Evolutionary conservation across 2,797 vertebrate species (phyloP).

Genomic region (Enteromius anoplus): DNA sequence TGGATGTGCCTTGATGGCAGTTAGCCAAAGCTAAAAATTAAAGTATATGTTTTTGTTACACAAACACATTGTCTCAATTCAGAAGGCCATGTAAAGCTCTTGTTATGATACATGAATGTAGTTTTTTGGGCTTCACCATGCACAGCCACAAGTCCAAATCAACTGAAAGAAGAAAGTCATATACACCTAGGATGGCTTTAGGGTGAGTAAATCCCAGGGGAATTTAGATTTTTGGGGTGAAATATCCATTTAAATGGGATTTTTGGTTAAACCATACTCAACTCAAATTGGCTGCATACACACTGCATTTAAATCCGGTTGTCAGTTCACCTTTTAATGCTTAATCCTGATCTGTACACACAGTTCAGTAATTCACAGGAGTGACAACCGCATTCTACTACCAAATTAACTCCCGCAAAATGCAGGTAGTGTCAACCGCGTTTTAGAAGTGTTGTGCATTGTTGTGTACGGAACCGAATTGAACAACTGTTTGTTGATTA

Average conservation of each 20-base stretch:
- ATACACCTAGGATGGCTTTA: background rate
- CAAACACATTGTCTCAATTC: background rate
- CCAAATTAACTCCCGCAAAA: too few relatives aligned
- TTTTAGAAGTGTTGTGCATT: too few relatives aligned
- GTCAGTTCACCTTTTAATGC: too few relatives aligned
- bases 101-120: background rate
- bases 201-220: background rate
- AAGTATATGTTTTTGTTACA: background rate
- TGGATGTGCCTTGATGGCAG: too few relatives aligned
- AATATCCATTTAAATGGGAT: background rate
- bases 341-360: too few relatives aligned
- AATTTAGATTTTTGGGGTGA: background rate
- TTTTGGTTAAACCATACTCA: background rate
- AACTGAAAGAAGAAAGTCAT: background rate
- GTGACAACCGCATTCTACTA: too few relatives aligned
- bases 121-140: background rate
- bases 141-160: background rate
- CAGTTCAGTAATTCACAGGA: too few relatives aligned
- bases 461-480: too few relatives aligned
- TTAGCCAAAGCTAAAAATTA: background rate
- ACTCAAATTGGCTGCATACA: background rate
- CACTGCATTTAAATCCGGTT: too few relatives aligned
- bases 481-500: too few relatives aligned
- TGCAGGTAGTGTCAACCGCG: too few relatives aligned
- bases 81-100: background rate